phyloP scores from a whole-genome alignment of 2,888 invertebrate species.

The Drosophila pegasa region DNA sequence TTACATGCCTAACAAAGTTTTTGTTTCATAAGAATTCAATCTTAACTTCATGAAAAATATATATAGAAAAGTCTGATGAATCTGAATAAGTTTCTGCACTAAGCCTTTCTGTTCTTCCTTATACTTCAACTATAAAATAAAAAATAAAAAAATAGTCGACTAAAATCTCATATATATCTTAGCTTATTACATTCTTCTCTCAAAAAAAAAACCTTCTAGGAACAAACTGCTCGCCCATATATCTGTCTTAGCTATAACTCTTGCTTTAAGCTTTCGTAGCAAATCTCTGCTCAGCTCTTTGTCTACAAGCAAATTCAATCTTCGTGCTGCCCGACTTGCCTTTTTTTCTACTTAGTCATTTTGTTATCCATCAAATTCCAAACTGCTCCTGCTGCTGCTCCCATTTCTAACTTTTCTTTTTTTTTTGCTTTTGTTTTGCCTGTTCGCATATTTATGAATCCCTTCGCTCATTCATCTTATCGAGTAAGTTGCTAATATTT shows the following conservation, averaged over 20 bases:
- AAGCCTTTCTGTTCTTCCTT: no score
- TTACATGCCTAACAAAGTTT: no score
- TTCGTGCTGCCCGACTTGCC: background rate
- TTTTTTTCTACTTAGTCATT: conserved; percentile 29
- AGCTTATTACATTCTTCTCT: no score
- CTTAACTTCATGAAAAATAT: no score
- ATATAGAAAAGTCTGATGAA: no score
- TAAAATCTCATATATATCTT: no score
- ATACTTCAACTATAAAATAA: no score
- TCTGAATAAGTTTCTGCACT: no score
- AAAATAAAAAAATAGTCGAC: no score
- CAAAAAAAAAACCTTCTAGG: no score
- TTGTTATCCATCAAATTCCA: conserved; percentile 8
- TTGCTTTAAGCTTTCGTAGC: background rate
- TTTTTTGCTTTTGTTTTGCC: conserved; percentile 40
- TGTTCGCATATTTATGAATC: conserved; percentile 65
- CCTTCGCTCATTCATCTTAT: conserved; percentile 53
- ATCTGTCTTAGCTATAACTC: background rate
- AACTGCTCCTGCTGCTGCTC: background rate
- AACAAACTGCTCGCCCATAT: no score
- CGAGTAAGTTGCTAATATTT: conserved; percentile 57
- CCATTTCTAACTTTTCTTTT: background rate
- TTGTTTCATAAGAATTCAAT: no score
- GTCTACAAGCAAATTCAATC: background rate
- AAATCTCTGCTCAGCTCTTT: background rate